Evolutionary conservation across 1,140 invertebrate genomes (phyloP).

Genomic region (Rhagoletis zephyria): DNA sequence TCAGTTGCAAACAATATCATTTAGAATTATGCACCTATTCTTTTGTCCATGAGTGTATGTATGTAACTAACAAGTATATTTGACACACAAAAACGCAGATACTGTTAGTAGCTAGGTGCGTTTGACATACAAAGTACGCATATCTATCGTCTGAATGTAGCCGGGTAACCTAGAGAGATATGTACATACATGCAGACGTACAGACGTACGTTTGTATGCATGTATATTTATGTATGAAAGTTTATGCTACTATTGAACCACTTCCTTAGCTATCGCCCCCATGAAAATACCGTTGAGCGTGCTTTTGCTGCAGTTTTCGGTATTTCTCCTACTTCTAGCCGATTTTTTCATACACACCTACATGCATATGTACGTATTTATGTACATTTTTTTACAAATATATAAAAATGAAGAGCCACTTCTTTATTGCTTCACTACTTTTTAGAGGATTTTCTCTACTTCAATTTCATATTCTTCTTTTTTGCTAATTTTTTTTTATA

Average conservation of each 20-base stretch:
- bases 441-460: not conserved
- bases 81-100: not conserved
- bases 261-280: not conserved
- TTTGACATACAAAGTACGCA: not conserved
- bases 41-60: not conserved
- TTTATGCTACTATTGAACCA: conserved; percentile 5
- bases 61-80: not conserved
- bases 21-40: too few relatives aligned
- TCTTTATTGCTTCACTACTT: not conserved
- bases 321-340: not conserved
- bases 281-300: conserved; percentile 45
- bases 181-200: not conserved
- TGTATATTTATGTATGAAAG: not conserved
- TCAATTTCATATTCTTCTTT: not conserved
- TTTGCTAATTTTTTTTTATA: not conserved
- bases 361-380: not conserved
- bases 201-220: not conserved
- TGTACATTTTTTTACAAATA: not conserved
- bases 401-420: conserved; percentile 20
- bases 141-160: not conserved
- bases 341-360: not conserved
- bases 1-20: too few relatives aligned
- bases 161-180: not conserved
- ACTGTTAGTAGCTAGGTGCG: not conserved
- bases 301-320: conserved; percentile 32